A percentile compares a stretch with the other conserved stretches of the same genome.
Evolutionary conservation across 2,113 vertebrate genomes (phyloP).

Genomic region (Panthera leo): DNA sequence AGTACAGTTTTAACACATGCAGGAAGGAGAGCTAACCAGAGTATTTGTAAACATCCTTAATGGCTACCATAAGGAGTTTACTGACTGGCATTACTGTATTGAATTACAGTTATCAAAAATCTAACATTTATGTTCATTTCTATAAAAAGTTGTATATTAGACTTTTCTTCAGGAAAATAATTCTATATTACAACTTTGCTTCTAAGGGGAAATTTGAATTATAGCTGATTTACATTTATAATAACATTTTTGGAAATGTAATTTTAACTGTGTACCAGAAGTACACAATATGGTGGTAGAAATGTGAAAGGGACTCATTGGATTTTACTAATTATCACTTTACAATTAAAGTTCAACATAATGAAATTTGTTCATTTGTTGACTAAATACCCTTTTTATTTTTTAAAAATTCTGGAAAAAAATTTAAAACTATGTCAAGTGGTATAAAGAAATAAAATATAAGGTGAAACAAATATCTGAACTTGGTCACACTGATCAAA

Average conservation of each 20-base stretch:
- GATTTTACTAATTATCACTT: neutral
- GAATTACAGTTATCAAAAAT: neutral
- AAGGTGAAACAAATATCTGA: neutral
- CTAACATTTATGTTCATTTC: slow-evolving; percentile 4
- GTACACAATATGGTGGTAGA: neutral
- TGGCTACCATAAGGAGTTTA: neutral
- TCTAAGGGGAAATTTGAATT: neutral
- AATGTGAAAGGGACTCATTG: neutral
- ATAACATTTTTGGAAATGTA: neutral
- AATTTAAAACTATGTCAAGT: neutral
- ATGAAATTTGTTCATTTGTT: neutral
- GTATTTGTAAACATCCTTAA: neutral
- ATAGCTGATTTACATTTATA: neutral
- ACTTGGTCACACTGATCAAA: neutral
- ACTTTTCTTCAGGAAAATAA: neutral
- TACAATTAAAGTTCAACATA: slow-evolving; percentile 30
- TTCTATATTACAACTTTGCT: neutral
- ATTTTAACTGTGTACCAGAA: neutral
- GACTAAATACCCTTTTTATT: neutral
- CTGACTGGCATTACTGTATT: neutral
- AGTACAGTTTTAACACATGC: neutral
- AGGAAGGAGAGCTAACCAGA: neutral
- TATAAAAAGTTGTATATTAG: neutral
- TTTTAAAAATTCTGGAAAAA: neutral
- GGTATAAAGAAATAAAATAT: neutral